Evolutionary conservation across 2,113 vertebrate species (phyloP).

Genomic region (Porphyrio hochstetteri): DNA sequence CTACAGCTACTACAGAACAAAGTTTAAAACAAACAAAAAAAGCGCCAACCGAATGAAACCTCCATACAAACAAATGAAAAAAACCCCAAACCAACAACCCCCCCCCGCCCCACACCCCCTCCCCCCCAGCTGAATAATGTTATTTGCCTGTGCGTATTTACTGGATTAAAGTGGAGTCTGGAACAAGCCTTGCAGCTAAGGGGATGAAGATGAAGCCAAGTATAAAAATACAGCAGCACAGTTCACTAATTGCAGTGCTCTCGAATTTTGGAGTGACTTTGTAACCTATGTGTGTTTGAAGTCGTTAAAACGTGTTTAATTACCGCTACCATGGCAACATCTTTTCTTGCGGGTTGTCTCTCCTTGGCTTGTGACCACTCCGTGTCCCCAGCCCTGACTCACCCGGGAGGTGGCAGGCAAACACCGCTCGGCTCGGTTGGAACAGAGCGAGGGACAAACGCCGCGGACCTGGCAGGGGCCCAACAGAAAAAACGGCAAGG

Average conservation of each 20-base stretch:
- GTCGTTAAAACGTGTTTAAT: neutral
- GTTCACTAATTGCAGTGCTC: neutral
- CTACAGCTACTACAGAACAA: neutral
- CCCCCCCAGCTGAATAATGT: neutral
- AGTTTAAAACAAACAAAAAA: neutral
- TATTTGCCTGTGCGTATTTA: neutral
- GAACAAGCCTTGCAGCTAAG: neutral
- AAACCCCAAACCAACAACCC: neutral
- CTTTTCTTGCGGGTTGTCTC: neutral
- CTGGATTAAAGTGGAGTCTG: neutral
- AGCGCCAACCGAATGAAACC: too few relatives aligned
- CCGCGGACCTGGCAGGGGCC: neutral
- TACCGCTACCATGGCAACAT: accelerated
- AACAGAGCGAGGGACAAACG: neutral
- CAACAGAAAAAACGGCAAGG: neutral
- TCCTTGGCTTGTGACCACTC: accelerated
- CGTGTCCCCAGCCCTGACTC: neutral
- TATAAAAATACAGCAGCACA: neutral
- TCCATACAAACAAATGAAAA: neutral
- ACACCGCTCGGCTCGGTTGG: neutral
- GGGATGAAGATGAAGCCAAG: neutral
- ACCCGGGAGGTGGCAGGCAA: constrained; percentile 75
- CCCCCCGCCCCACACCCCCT: too few relatives aligned
- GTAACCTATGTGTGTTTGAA: neutral
- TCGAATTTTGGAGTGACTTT: neutral